These are phyloP conservation scores for Leptogaster cylindrica DNA, from an alignment of 2,888 invertebrate genomes.

Conservation along the genomic window DNA sequence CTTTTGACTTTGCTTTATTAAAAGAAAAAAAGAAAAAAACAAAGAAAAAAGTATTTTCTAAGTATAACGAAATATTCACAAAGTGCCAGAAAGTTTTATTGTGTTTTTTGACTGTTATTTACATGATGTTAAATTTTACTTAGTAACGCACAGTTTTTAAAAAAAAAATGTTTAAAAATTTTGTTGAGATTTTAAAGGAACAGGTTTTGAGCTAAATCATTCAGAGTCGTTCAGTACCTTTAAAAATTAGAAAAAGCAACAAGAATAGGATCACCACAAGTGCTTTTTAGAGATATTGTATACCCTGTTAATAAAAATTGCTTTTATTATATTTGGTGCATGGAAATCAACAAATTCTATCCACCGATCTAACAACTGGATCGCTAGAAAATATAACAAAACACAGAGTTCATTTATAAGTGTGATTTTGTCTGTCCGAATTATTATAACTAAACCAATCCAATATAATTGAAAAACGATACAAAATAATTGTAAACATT, in stretches of 20 bases:
- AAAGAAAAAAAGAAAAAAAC: not conserved
- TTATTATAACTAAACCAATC: not conserved
- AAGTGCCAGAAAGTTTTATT: slow-evolving; percentile 41
- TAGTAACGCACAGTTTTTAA: not conserved
- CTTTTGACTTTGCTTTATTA: not conserved
- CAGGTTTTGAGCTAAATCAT: slow-evolving; percentile 11
- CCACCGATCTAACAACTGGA: slow-evolving; percentile 1
- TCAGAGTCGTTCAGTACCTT: slow-evolving; percentile 42
- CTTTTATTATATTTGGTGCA: too few relatives aligned
- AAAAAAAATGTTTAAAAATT: not conserved
- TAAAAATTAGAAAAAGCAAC: slow-evolving; percentile 31
- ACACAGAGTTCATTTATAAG: slow-evolving; percentile 5
- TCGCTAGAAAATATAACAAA: not conserved
- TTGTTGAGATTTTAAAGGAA: slow-evolving; percentile 17
- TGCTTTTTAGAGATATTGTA: slow-evolving; percentile 31
- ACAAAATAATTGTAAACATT: too few relatives aligned
- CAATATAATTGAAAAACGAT: not conserved
- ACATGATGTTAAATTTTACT: too few relatives aligned
- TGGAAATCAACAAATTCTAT: too few relatives aligned
- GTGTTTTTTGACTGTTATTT: slow-evolving; percentile 10
- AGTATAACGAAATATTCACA: slow-evolving; percentile 36
- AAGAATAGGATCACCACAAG: slow-evolving; percentile 25
- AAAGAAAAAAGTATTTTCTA: not conserved
- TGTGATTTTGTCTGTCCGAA: not conserved
- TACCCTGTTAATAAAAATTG: too few relatives aligned